Base-by-base conservation (phyloP, 2,797 vertebrate species). In the Chrysolophus pictus region DNA sequence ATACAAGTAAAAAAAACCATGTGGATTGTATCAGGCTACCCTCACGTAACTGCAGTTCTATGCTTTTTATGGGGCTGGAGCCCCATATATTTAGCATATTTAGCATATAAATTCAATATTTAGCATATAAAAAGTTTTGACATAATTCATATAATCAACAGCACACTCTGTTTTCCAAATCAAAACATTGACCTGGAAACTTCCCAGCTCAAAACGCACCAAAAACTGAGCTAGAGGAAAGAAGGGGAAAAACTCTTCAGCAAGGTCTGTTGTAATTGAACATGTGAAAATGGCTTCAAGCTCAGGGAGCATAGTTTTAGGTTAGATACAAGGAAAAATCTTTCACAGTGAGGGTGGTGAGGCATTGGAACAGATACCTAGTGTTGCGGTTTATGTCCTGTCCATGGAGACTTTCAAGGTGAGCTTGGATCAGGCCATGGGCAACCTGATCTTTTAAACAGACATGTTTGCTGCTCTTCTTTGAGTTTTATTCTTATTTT, bases 401-500 rank as follows among this genome's bases (percentile, higher is more conserved):
- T 31, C 16, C 29, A 11, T 31, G 29, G 29, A 55, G 53, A 55
- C 16, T 18, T 55, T 31, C 53, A 55, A 31, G 10, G 53, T 29
- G 28, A 55, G 53, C 5, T 31, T 31, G 29, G 29, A 55, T 55
- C 29, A 31, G 53, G 16, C 53, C 53, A 29, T 29, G 51, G 9
- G 28, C 51, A 53, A 53, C 28, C 53, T 18, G 15, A 75, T 41
- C 26, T 41, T 88, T 65, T 11, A 41, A 77, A 29, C 8, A 69
- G n/a, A 28, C 19, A 1, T 17, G 4, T 55, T 59, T 81, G 33
- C 4, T 62, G 5, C 6, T 65, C 42, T 44, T 46, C 14, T 41
- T 14, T 5, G 17, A 16, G 1, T 2, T 5, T 28, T 58, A n/a
- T 55, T 12, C 1, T 29, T 29, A 21, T 42, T 14, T 35, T 63